phyloP scores from a whole-genome alignment of 2,797 vertebrate species.

The Sebastolobus alascanus region DNA sequence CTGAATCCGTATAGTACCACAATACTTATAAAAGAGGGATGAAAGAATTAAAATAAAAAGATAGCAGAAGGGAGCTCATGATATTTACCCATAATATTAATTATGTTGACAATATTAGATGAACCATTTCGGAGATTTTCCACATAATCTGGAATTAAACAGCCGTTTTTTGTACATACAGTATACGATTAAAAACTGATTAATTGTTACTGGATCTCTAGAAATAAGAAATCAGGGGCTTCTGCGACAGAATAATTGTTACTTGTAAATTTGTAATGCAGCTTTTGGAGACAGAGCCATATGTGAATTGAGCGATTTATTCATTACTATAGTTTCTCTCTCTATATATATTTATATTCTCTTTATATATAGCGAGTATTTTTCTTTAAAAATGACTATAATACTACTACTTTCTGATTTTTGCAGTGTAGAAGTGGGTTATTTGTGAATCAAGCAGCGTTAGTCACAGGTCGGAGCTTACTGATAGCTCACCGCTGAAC shows the following conservation, averaged over 20 bases:
- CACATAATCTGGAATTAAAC: neutral
- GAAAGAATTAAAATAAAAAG: neutral
- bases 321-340: too few species aligned
- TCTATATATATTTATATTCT: too few species aligned
- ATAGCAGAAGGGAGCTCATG: neutral
- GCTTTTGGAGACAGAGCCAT: neutral
- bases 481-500: neutral
- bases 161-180: neutral
- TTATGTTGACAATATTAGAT: neutral
- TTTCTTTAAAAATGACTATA: neutral
- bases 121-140: neutral
- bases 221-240: neutral
- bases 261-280: neutral
- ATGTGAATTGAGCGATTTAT: too few species aligned
- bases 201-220: neutral
- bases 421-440: neutral
- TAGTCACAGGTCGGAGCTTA: slow-evolving; percentile 12
- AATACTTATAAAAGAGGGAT: neutral
- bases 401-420: neutral
- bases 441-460: slow-evolving; percentile 7
- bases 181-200: neutral
- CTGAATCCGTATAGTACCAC: neutral
- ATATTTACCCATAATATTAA: neutral
- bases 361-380: too few species aligned
- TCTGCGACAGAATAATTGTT: neutral